These are phyloP conservation scores for Bubalus kerabau DNA, from an alignment of 2,113 vertebrate genomes.

Conservation along the genomic window DNA sequence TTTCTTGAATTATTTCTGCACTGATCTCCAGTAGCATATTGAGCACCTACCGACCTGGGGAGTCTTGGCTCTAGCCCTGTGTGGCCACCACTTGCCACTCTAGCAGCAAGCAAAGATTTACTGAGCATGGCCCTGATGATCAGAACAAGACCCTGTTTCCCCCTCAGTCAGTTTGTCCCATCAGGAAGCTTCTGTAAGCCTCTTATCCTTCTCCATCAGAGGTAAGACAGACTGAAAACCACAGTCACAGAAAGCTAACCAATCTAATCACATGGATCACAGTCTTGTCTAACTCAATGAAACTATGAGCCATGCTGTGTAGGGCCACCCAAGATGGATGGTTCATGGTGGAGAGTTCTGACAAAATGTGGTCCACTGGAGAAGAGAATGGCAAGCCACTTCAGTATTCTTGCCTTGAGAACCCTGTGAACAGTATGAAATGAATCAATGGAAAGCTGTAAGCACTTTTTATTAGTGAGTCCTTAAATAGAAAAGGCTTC, in stretches of 20 bases:
- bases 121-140: not conserved
- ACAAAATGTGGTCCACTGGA: not conserved
- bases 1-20: not conserved
- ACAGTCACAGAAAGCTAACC: not conserved
- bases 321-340: not conserved
- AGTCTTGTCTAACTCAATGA: not conserved
- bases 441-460: not conserved
- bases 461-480: not conserved
- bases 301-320: not conserved
- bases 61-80: not conserved
- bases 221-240: not conserved
- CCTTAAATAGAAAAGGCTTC: not conserved
- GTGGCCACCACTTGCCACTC: not conserved
- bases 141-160: not conserved
- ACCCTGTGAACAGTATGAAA: not conserved
- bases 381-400: not conserved
- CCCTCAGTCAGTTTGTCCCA: not conserved
- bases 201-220: not conserved
- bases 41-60: not conserved
- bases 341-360: not conserved
- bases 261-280: not conserved
- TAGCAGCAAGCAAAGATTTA: not conserved
- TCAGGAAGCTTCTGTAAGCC: not conserved
- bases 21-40: not conserved
- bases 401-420: not conserved